Conservation (phyloP, 2,113 vertebrate species). For the Hipposideros armiger region DNA sequence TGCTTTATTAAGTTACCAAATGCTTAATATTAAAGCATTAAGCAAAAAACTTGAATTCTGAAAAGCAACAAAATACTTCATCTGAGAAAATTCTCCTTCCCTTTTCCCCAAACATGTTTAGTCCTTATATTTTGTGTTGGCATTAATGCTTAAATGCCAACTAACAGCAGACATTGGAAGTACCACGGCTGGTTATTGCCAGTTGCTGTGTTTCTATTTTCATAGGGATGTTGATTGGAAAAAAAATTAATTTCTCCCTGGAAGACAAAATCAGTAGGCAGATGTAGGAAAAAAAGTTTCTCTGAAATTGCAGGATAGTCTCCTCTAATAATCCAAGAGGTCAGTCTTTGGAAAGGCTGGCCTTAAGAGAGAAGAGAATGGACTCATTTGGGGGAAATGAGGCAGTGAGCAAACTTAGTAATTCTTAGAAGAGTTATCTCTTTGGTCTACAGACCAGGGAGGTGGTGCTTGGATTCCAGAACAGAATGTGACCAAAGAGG, state of each 20-base stretch:
- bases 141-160: background rate
- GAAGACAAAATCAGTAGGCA: background rate
- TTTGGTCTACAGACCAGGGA: background rate
- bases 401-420: constrained; percentile 24
- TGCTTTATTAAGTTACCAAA: constrained; percentile 76
- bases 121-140: background rate
- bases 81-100: background rate
- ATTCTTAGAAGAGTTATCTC: constrained; percentile 64
- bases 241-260: background rate
- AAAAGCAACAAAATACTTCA: constrained; percentile 58
- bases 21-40: constrained; percentile 72
- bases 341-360: background rate
- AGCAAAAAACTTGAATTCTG: constrained; percentile 50
- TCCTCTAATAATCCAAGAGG: background rate
- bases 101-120: background rate
- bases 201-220: background rate
- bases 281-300: background rate
- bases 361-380: background rate
- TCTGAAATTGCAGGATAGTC: background rate
- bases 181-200: background rate
- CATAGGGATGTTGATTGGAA: background rate
- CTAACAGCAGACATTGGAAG: background rate
- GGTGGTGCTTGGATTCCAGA: constrained; percentile 51
- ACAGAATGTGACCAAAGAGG: constrained; percentile 68
- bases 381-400: constrained; percentile 45